Base-by-base conservation (phyloP, 2,888 invertebrate species). In the Entomobrya multifasciata region DNA sequence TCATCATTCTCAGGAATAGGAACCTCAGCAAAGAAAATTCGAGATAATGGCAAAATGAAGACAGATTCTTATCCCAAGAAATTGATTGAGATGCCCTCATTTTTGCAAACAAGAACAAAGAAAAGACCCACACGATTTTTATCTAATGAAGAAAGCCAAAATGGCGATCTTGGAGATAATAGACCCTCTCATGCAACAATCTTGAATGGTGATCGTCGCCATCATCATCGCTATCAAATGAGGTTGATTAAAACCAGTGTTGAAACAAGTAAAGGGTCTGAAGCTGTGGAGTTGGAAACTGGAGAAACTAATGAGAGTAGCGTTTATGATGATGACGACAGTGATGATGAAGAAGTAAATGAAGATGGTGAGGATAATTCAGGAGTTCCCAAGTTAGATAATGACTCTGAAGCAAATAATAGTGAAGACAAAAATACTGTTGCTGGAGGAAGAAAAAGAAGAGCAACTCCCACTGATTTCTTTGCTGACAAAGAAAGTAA, bases 281-380 rank as follows among this genome's bases (percentile, higher is more conserved):
- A n/a, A 36, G 4, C 36, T 55, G n/a, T 67, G n/a, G n/a, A n/a
- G n/a, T n/a, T n/a, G 17, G 77, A 57, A 60, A 65, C 47, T 25
- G 57, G 20, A 47, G 49, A 84, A 84, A 84, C 41, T 55, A 78
- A 27, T 60, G 77, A 84, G 70, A 49, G 47, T 5, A 44, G 57
- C 60, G 22, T 22, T 70, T 25, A 41, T 36, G 47, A 79, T 44
- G 72, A 72, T 8, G 70, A 70, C n/a, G 36, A 15, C 52, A n/a
- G 55, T 36, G 52, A 55, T 52, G 49, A 65, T 30, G n/a, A 15
- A 8, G 25, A 27, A 27, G 17, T 4, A 11, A 36, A 55, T 60
- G n/a, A 72, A 55, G 44, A 70, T 67, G 25, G 49, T 41, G 20
- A 15, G 6, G 30, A 36, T 17, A n/a, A 36, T 41, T 36, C 8